Evolutionary conservation across 1,140 invertebrate species (phyloP).

Genomic region (Drosophila novamexicana): DNA sequence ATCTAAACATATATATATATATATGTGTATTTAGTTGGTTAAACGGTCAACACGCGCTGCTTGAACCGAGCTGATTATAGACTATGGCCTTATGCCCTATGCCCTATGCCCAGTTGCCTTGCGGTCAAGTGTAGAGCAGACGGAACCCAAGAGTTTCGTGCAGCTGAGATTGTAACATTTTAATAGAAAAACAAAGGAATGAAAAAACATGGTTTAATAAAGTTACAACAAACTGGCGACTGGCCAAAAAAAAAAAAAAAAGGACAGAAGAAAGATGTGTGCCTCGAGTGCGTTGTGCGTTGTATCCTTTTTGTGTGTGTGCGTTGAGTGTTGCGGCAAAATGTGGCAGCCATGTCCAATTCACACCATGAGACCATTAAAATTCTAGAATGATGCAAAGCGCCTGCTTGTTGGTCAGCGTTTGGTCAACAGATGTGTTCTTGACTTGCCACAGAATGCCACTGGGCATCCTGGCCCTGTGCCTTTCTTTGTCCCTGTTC

Average conservation of each 20-base stretch:
- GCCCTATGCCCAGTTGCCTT: neutral
- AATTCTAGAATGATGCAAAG: conserved; percentile 42
- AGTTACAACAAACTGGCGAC: conserved; percentile 46
- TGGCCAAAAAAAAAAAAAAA: conserved; percentile 26
- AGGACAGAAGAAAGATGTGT: neutral
- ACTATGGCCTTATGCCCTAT: neutral
- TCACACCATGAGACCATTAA: conserved; percentile 51
- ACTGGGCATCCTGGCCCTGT: neutral
- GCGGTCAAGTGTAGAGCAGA: conserved; percentile 36
- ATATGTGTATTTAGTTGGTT: conserved; percentile 2
- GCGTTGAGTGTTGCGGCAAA: conserved; percentile 24
- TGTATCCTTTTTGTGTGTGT: neutral
- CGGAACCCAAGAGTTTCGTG: conserved; percentile 15
- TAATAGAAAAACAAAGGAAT: conserved; percentile 43
- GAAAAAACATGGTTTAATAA: conserved; percentile 46
- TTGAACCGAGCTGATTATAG: conserved; percentile 28
- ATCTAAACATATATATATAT: no score
- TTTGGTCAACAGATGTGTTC: conserved; percentile 48
- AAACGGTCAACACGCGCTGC: conserved; percentile 28
- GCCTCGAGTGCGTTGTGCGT: conserved; percentile 11
- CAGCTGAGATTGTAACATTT: conserved; percentile 27
- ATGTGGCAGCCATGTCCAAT: conserved; percentile 47
- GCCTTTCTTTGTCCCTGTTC: neutral
- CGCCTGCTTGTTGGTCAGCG: conserved; percentile 19
- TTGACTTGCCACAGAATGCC: conserved; percentile 42